Evolutionary conservation across 92 coral and sea anemone species (phyloP).

Genomic region (Actinernus sp.): DNA sequence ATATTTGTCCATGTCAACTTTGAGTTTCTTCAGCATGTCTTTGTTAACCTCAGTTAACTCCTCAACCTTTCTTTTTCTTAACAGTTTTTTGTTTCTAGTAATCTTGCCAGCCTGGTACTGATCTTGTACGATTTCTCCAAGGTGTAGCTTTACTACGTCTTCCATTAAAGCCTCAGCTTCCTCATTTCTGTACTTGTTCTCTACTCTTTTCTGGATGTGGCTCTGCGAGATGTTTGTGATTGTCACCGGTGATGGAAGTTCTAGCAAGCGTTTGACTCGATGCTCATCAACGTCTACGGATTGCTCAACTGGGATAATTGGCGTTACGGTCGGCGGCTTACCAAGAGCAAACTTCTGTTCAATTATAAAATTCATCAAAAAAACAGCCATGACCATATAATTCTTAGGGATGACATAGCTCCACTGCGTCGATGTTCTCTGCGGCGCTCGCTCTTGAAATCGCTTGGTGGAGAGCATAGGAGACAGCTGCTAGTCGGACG

Average conservation of each 20-base stretch:
- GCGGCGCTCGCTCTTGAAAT: conserved; percentile 5
- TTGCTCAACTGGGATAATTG: neutral
- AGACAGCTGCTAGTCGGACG: conserved; percentile 61
- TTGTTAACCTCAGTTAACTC: no score
- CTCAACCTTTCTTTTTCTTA: no score
- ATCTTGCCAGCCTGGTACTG: no score
- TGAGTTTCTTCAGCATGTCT: no score
- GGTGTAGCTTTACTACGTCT: no score
- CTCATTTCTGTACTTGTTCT: conserved; percentile 65
- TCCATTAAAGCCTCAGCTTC: no score
- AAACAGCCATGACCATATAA: conserved; percentile 30
- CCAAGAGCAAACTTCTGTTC: conserved; percentile 65
- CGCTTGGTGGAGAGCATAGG: conserved; percentile 56
- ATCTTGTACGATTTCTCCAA: no score
- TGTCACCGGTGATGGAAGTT: conserved; percentile 55
- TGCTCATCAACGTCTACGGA: conserved; percentile 18
- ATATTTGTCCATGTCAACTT: no score
- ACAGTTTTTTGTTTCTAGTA: no score
- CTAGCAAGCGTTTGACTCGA: conserved; percentile 44
- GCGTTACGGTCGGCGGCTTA: conserved; percentile 19
- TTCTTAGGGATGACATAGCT: conserved; percentile 45
- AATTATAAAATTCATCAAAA: conserved; percentile 56
- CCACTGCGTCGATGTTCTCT: neutral
- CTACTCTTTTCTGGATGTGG: conserved; percentile 64
- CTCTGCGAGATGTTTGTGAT: conserved; percentile 53